Conservation (phyloP, 1,140 invertebrate species). For the Zaprionus vittiger region DNA sequence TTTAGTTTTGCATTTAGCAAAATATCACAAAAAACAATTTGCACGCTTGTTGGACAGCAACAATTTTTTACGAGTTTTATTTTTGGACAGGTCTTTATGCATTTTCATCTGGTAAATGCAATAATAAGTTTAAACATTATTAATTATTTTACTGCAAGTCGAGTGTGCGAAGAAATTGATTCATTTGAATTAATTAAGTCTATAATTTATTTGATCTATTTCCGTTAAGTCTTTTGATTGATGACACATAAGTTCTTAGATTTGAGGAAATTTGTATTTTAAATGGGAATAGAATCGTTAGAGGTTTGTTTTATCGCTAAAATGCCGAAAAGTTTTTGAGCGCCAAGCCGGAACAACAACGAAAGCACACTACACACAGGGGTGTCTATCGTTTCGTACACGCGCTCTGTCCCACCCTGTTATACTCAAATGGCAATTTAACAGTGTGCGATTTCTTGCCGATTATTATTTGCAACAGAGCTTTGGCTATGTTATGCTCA, state of each 20-base stretch:
- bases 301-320: slow-evolving; percentile 25
- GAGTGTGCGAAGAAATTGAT: slow-evolving; percentile 14
- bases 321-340: slow-evolving; percentile 61
- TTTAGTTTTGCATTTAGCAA: slow-evolving; percentile 36
- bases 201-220: slow-evolving; percentile 23
- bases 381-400: slow-evolving; percentile 31
- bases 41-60: slow-evolving; percentile 39
- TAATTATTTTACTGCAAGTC: background rate
- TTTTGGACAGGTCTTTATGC: slow-evolving; percentile 82
- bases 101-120: slow-evolving; percentile 78
- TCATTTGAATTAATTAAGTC: slow-evolving; percentile 23
- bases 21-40: slow-evolving; percentile 65
- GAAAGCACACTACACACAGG: slow-evolving; percentile 45
- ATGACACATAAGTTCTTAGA: slow-evolving; percentile 49
- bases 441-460: background rate
- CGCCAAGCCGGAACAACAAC: slow-evolving; percentile 67
- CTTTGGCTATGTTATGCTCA: slow-evolving; percentile 27
- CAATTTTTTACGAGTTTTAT: slow-evolving; percentile 82
- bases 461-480: background rate
- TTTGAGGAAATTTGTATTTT: slow-evolving; percentile 23
- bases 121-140: slow-evolving; percentile 47
- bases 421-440: slow-evolving; percentile 19
- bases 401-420: slow-evolving; percentile 25
- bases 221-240: slow-evolving; percentile 32
- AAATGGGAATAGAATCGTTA: slow-evolving; percentile 2